Percentiles rank a stretch among this genome's conserved stretches.
Conservation (phyloP, 2,888 invertebrate species). For the Dryocosmus kuriphilus region DNA sequence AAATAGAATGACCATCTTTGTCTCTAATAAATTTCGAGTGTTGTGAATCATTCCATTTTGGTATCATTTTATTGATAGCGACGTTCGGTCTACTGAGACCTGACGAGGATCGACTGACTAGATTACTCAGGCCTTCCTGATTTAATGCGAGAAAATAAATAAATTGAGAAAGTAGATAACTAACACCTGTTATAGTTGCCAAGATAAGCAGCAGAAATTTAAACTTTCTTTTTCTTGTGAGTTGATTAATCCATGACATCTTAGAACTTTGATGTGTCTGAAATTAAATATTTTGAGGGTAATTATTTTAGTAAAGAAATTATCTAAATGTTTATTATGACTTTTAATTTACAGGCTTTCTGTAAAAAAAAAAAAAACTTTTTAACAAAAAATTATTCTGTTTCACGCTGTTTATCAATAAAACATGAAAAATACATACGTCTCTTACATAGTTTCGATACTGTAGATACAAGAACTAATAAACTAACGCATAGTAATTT, state of each 20-base stretch:
- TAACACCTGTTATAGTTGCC: not conserved
- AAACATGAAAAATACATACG: no score
- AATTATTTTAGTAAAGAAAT: not conserved
- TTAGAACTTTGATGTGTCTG: not conserved
- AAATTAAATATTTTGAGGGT: not conserved
- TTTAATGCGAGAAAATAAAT: conserved; percentile 7
- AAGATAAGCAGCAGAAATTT: not conserved
- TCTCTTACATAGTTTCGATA: no score
- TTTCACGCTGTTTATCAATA: no score
- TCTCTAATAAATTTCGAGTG: conserved; percentile 62
- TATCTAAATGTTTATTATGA: not conserved
- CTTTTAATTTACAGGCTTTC: no score
- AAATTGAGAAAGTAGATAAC: conserved; percentile 12
- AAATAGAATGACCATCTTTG: conserved; percentile 59
- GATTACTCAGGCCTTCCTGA: not conserved
- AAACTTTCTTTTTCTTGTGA: not conserved
- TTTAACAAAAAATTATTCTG: no score
- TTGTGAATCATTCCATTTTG: conserved; percentile 60
- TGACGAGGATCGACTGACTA: conserved; percentile 43
- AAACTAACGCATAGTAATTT: no score
- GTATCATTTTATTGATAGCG: conserved; percentile 42
- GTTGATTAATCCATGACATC: not conserved
- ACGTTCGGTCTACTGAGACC: conserved; percentile 45
- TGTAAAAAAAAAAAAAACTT: no score
- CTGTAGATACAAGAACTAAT: no score